phyloP scores from a whole-genome alignment of 1,140 invertebrate species.

The Pemphigus obesinymphae region DNA sequence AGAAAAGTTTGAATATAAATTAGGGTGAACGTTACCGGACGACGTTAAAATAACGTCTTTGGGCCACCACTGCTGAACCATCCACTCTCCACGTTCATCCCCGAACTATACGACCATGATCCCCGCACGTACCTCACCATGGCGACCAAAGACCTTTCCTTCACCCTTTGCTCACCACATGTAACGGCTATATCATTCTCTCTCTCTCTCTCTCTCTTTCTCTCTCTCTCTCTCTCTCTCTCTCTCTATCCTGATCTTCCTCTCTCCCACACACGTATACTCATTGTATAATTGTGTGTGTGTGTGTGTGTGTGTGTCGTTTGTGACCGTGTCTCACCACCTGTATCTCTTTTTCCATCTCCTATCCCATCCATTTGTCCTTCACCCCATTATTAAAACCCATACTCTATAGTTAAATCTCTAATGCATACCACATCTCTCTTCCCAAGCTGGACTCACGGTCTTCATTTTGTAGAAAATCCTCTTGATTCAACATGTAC shows the following conservation, averaged over 20 bases:
- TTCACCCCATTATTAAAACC: background rate
- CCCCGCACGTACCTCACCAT: background rate
- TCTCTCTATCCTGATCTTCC: no score
- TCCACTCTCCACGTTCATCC: background rate
- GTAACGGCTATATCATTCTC: background rate
- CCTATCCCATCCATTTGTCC: background rate
- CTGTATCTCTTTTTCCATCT: background rate
- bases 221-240: no score
- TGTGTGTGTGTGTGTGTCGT: no score
- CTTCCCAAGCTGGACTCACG: no score
- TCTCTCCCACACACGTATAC: no score
- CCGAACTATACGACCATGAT: background rate
- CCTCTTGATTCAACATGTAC: slow-evolving; percentile 20
- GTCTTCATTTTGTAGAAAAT: no score
- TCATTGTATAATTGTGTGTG: no score
- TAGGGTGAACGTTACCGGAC: slow-evolving; percentile 29
- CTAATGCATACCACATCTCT: background rate
- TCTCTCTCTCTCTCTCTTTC: no score
- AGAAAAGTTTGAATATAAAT: slow-evolving; percentile 29
- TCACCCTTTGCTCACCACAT: no score
- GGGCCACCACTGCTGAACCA: background rate
- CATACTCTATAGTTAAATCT: background rate
- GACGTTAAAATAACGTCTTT: slow-evolving; percentile 38
- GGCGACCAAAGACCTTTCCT: background rate
- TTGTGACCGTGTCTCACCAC: background rate